Base-by-base conservation (phyloP, 2,113 vertebrate genomes). In the Ptyas mucosa region DNA sequence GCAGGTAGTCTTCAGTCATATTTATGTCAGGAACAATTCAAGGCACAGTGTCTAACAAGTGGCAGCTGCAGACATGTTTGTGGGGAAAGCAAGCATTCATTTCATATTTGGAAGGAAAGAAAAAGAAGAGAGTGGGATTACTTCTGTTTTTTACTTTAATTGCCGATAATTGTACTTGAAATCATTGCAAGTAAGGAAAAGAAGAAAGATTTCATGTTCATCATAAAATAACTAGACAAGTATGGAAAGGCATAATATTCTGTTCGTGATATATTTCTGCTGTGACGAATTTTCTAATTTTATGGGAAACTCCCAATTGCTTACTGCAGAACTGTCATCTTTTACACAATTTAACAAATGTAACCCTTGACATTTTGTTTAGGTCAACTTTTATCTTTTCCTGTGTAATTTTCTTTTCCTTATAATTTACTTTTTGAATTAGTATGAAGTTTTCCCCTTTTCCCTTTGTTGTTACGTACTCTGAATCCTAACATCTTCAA, bases 121-220 rank as follows among this genome's bases (percentile, higher is more conserved):
- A 29, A 55, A 64, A 49, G 15, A 43, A 96, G 90, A 85, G 75
- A 91, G 93, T 90, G 86, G 89, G 85, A 87, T 95, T 92, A 94
- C 92, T 93, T 96, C 94, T 95, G 96, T 95, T 91, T 91, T 93
- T 57, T 14, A 92, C 95, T 96, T 95, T 95, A 11, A 91, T 95
- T 95, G 52, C 93, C 94, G 95, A 95, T 90, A 94, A 9, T 95
- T 93, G 87, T 24, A 55, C 93, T 95, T 89, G n/a, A 69, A 91
- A 94, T 92, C 89, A 95, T 81, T 89, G 92, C 94, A 24, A 49
- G 94, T 95, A 49, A 93, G 34, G 9, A 81, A 53, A 90, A 90
- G 7, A 61, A 88, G n/a, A 90, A 92, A 69, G 93, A 91, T 85
- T 95, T 97, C 94, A 96, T 96, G 96, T 94, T 96, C 90, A 96